A percentile compares a stretch with the other conserved stretches of the same genome.
Evolutionary conservation across 2,113 vertebrate genomes (phyloP).

Genomic region (Mungos mungo): DNA sequence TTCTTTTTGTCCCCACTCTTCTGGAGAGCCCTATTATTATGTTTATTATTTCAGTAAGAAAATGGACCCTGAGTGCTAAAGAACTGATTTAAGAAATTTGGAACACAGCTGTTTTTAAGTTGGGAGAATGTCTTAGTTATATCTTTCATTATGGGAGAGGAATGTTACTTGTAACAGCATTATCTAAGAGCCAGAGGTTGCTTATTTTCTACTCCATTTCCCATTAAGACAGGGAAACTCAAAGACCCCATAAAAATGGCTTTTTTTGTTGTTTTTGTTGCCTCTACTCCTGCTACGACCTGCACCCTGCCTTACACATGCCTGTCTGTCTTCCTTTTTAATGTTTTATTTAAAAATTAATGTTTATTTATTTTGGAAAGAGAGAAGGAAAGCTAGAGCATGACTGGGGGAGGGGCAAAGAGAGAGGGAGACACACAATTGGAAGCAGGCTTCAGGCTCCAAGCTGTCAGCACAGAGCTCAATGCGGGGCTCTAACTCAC

Average conservation of each 20-base stretch:
- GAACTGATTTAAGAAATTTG: not conserved
- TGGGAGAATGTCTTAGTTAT: not conserved
- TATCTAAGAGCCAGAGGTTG: not conserved
- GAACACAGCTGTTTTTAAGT: not conserved
- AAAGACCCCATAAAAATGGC: not conserved
- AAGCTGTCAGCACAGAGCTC: too few relatives aligned
- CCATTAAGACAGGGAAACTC: not conserved
- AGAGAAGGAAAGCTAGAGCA: too few relatives aligned
- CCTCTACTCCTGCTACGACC: not conserved
- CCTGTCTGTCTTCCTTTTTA: not conserved
- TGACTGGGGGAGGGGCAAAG: too few relatives aligned
- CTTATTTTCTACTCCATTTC: not conserved
- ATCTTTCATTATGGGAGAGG: not conserved
- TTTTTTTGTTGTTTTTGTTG: not conserved
- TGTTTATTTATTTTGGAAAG: too few relatives aligned
- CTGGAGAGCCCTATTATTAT: not conserved
- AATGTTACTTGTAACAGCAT: not conserved
- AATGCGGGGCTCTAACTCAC: too few relatives aligned
- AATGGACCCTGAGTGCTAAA: not conserved
- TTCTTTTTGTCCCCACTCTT: not conserved
- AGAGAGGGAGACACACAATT: too few relatives aligned
- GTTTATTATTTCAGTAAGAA: conserved; percentile 29
- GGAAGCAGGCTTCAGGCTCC: too few relatives aligned
- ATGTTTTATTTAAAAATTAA: too few relatives aligned
- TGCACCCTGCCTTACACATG: not conserved